These are phyloP conservation scores for Gymnosoma rotundatum DNA, from an alignment of 2,888 invertebrate genomes.

Conservation along the genomic window DNA sequence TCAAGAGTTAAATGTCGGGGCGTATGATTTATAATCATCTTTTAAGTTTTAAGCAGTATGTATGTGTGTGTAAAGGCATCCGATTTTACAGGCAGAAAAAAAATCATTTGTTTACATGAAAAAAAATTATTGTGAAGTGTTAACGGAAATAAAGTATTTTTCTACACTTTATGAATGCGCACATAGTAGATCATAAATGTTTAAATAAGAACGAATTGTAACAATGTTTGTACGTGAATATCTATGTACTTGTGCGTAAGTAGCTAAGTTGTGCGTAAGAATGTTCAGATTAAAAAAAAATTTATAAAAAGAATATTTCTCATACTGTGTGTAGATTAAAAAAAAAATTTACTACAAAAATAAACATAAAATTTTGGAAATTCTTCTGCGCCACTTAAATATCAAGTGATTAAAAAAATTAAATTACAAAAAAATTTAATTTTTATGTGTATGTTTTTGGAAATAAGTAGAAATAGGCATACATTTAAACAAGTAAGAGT, in stretches of 20 bases:
- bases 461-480: too few species aligned
- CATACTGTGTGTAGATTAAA: not conserved
- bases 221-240: not conserved
- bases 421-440: too few species aligned
- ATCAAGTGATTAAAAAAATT: too few species aligned
- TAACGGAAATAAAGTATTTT: not conserved
- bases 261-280: not conserved
- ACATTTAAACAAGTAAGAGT: too few species aligned
- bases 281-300: not conserved
- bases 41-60: too few species aligned
- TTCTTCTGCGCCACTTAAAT: not conserved
- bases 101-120: not conserved
- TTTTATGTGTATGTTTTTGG: too few species aligned
- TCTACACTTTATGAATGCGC: not conserved
- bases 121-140: not conserved
- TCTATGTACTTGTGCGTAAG: not conserved
- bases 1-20: too few species aligned
- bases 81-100: not conserved
- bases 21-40: too few species aligned
- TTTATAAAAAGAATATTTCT: not conserved
- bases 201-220: too few species aligned
- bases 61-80: not conserved
- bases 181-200: too few species aligned
- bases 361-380: not conserved
- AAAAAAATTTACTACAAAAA: not conserved